Evolutionary conservation across 2,888 invertebrate genomes (phyloP), one percentile per base, ranked within the genome.

Genomic region (Schizotus pectinicornis): DNA sequence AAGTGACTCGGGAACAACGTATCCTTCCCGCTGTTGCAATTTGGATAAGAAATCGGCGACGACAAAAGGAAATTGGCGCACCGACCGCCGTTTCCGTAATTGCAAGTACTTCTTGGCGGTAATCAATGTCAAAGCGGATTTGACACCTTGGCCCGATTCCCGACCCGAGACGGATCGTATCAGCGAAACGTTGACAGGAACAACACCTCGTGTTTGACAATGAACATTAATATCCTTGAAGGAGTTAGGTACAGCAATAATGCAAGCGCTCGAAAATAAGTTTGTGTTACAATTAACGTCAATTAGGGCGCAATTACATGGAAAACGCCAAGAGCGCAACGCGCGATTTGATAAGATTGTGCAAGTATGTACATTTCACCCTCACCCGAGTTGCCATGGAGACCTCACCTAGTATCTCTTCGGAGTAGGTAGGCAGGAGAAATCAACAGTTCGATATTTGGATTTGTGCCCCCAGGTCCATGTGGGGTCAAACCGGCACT

Each of bases 381-480:
- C 53, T 39, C 58, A 35, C 42, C 11, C 12, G 13, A 36, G 59
- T 59, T 59, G 59, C 59, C 42, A 59, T 59, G 53, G 46, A 9
- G 41, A 58, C 58, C 53, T 33, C 38, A 43, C 53, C 53, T 54
- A 54, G 49, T 54, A 59, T 49, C 59, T 49, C 59, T 54, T 53
- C 31, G 38, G 48, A 58, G 53, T 47, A 54, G 53, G 58, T 57
- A 52, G 57, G 53, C 39, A 42, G 33, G 52, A 57, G 62, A 58
- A 62, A 66, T 66, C 66, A 66, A 61, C 63, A 64, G 60, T 66
- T 64, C 64, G 58, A 64, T 63, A 63, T 59, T 59, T 54, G 59
- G 59, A 54, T 59, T 59, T 54, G 54, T 53, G 39, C 46, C 54
- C 59, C 31, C 11, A 39, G 57, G 57, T 53, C 57, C 57, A 53